Evolutionary conservation across 2,113 vertebrate species (phyloP).

Genomic region (Saimiri boliviensis): DNA sequence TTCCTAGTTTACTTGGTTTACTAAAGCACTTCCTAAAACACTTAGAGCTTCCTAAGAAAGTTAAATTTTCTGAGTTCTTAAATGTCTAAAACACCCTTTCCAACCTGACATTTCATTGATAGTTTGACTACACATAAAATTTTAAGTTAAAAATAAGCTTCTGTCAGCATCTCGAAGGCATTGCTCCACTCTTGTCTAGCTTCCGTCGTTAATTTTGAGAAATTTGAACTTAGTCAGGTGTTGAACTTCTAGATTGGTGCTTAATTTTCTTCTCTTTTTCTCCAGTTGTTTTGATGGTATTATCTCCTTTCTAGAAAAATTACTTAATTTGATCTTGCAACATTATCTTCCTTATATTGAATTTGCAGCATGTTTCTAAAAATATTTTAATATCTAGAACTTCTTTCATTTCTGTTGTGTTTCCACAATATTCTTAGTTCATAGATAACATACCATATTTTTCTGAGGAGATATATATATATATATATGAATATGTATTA

Average conservation of each 20-base stretch:
- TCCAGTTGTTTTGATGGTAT: not conserved
- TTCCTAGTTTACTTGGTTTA: not conserved
- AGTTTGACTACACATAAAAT: not conserved
- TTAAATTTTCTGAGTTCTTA: not conserved
- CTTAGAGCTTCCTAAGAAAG: not conserved
- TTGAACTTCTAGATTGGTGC: not conserved
- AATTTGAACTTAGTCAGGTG: not conserved
- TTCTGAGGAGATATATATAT: not conserved
- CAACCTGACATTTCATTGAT: not conserved
- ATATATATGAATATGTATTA: not conserved
- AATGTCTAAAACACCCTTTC: not conserved
- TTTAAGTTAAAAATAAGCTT: conserved; percentile 35
- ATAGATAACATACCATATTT: not conserved
- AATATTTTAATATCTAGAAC: not conserved
- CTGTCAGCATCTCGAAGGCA: not conserved
- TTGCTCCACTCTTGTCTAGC: not conserved
- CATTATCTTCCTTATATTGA: not conserved
- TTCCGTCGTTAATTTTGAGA: not conserved
- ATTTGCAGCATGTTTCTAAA: not conserved
- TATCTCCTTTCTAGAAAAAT: not conserved
- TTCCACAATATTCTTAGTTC: not conserved
- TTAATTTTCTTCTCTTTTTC: not conserved
- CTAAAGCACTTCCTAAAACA: not conserved
- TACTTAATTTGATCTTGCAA: not conserved
- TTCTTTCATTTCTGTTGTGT: not conserved